A percentile compares a stretch with the other conserved stretches of the same genome.
Conservation (phyloP, 1,140 invertebrate species). For the Antheraea mylitta region DNA sequence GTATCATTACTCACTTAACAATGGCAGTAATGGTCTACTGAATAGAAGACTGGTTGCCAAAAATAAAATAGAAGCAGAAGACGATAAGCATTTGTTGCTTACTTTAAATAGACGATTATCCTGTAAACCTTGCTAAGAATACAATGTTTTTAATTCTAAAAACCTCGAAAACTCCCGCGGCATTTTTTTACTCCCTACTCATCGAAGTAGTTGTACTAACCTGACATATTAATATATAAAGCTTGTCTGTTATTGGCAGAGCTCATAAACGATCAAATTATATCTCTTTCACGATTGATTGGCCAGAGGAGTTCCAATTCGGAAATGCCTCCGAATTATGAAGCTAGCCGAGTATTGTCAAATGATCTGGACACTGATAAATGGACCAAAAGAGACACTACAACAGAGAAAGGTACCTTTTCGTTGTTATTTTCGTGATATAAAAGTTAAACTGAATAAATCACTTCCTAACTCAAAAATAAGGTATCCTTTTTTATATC, state of each 20-base stretch:
- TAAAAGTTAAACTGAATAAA: background rate
- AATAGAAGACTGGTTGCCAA: too few species aligned
- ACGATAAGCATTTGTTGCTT: too few species aligned
- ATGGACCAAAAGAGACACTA: slow-evolving; percentile 41
- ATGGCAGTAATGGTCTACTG: too few species aligned
- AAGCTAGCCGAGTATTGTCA: background rate
- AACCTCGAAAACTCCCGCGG: too few species aligned
- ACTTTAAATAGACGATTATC: too few species aligned
- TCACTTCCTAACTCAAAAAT: too few species aligned
- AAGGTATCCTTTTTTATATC: too few species aligned
- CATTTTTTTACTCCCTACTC: background rate
- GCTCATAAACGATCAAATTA: slow-evolving; percentile 15
- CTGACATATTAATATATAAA: background rate
- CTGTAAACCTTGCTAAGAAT: too few species aligned
- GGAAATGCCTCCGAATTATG: background rate
- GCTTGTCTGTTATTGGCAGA: slow-evolving; percentile 5
- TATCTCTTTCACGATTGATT: slow-evolving; percentile 17
- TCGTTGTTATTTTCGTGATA: background rate
- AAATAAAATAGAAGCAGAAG: too few species aligned
- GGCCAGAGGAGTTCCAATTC: slow-evolving; percentile 3
- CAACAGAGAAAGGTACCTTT: slow-evolving; percentile 23
- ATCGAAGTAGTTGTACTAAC: background rate
- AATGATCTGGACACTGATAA: slow-evolving; percentile 25
- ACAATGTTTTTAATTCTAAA: too few species aligned
- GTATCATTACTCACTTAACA: too few species aligned